Conservation (phyloP, 2,113 vertebrate species). For the Helogale parvula region DNA sequence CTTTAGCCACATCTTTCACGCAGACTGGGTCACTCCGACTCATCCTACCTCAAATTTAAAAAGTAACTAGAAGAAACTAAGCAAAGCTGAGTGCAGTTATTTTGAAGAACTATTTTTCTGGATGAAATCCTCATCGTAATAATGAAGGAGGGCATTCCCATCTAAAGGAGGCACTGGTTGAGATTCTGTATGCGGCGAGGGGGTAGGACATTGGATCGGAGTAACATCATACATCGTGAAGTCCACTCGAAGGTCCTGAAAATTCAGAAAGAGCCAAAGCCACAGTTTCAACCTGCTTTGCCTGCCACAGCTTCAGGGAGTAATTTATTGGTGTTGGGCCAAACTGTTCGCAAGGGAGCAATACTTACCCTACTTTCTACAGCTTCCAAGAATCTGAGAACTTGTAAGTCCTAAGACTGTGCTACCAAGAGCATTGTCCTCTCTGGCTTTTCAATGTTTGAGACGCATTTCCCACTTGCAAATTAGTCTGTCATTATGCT, state of each 20-base stretch:
- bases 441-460: background rate
- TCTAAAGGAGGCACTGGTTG: background rate
- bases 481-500: background rate
- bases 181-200: accelerated
- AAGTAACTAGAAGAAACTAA: background rate
- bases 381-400: background rate
- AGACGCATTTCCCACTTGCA: background rate
- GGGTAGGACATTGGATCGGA: too few species aligned
- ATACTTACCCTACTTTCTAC: background rate
- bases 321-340: background rate
- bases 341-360: background rate
- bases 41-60: background rate
- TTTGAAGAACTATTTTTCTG: background rate
- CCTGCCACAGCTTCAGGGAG: background rate
- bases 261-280: background rate
- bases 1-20: background rate
- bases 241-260: background rate
- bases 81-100: background rate
- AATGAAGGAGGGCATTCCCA: background rate
- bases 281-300: accelerated
- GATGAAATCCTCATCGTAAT: background rate
- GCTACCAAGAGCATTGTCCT: accelerated
- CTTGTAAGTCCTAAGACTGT: background rate
- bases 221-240: background rate
- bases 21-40: background rate